These are phyloP conservation scores for Lithophane socia DNA, from an alignment of 2,888 invertebrate species.

Conservation along the genomic window DNA sequence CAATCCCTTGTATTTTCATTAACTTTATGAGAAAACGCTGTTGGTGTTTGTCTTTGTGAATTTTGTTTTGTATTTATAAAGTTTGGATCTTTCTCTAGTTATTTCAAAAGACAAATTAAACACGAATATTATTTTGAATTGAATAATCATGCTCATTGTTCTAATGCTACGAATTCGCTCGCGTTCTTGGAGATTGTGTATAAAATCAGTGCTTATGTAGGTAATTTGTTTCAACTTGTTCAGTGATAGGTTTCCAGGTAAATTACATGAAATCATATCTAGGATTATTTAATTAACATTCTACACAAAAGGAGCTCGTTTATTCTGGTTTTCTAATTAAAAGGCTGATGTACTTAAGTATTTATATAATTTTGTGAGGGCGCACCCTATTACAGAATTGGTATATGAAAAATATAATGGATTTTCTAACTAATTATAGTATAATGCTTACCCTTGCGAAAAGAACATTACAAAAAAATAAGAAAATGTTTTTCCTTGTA, in stretches of 20 bases:
- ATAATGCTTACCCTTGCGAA: conserved; percentile 22
- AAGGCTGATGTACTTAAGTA: not conserved
- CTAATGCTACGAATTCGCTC: not conserved
- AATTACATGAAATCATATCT: not conserved
- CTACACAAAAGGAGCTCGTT: not conserved
- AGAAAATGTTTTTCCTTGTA: conserved; percentile 39
- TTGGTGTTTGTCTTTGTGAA: conserved; percentile 52
- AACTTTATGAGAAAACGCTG: conserved; percentile 56
- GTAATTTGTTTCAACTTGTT: conserved; percentile 4
- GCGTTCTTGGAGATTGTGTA: not conserved
- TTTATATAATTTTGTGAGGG: conserved; percentile 14
- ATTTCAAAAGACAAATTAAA: conserved; percentile 43
- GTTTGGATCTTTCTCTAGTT: conserved; percentile 35
- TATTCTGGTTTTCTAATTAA: conserved; percentile 1
- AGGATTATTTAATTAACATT: conserved; percentile 2
- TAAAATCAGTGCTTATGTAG: conserved; percentile 1
- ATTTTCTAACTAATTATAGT: conserved; percentile 45
- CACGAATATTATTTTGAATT: conserved; percentile 38
- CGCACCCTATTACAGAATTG: conserved; percentile 10
- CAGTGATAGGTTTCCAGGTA: conserved; percentile 7
- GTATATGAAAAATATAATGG: conserved; percentile 22
- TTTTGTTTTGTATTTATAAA: conserved; percentile 53
- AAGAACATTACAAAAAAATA: conserved; percentile 37
- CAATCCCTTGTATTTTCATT: conserved; percentile 57
- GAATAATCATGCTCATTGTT: conserved; percentile 18